Base-by-base conservation (phyloP, 2,797 vertebrate species). In the Hippocampus kuda region DNA sequence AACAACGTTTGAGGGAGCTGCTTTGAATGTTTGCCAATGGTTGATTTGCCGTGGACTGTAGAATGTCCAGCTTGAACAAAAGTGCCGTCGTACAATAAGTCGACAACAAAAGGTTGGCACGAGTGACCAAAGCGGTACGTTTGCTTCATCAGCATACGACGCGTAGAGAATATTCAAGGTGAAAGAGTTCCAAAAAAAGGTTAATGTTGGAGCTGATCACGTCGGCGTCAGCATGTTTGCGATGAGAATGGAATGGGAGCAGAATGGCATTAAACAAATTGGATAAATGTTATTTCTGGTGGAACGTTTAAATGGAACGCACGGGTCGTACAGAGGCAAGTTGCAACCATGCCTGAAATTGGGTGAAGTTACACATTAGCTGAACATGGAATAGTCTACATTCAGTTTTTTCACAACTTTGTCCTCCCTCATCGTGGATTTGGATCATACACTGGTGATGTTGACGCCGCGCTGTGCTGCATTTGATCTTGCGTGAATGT, bases 291-390 rank as follows among this genome's bases (percentile, higher is more conserved):
- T 90, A 89, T 87, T 84, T 88, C 82, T 84, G 78, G 77, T 83
- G 82, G 76, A 89, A 90, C 82, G 80, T 89, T 90, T 88, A 86
- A 89, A 89, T 83, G 84, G 82, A 85, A 88, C 80, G 77, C 83
- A 78, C 72, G 82, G 84, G 83, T 90, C 86, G 83, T 88, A 87
- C 80, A 85, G 82, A 82, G 79, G 72, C 85, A 85, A 85, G 83
- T 82, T 79, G 73, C 85, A 86, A 78, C 79, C 87, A 88, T 83
- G 88, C 89, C 87, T 92, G 88, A 91, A 91, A 92, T 91, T 90
- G 86, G 85, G 84, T 89, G 79, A 88, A 88, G 89, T 90, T 82
- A 53, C 82, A 87, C 75, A 85, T 89, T 89, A 85, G 83, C 65
- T 61, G 72, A 86, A 88, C 86, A 87, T 77, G 77, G 78, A 73